Evolutionary conservation across 1,140 invertebrate species (phyloP), one percentile per base, ranked within the genome.

Genomic region (Harlomillsia oculata): DNA sequence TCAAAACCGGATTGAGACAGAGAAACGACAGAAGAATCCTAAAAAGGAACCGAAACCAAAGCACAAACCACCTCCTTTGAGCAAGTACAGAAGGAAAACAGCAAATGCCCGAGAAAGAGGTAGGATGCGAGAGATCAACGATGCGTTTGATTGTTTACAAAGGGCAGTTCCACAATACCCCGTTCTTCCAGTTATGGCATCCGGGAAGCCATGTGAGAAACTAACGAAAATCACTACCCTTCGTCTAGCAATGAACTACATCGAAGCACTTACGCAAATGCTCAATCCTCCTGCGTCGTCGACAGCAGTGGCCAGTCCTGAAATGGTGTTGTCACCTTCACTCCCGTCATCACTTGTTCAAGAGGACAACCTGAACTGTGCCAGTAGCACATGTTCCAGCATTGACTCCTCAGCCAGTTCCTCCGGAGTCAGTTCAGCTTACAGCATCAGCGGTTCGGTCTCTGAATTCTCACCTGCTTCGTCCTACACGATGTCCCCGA

Each of bases 161-260:
- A 76, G 77, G 34, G 84, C 80, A 6, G 83, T 93, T 1, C 89
- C 89, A 1, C 66, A 68, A 29, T 70, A 72, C 45, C 70, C 68
- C 9, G 37, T 56, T 20, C 56, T 56, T 16, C 59, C 63, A 30
- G 72, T 71, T 2, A 73, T 73, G 23, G 67, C 69, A 2, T 71
- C 72, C 9, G 58, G 50, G 23, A 73, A 74, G 18, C 72, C 74
- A 37, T 80, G 79, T 69, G 82, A 87, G 67, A 90, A 89, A 72
- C 71, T 89, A 48, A 91, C 88, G 28, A 92, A 91, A 75, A 90
- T 91, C 62, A 88, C 87, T 5, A 90, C 87, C 2, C 72, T 92
- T n/a, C 71, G 84, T 9, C 71, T 90, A 45, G 87, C 88, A 5
- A 87, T 92, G 80, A 83, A 85, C 66, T 94, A 93, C 69, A 93